Percentiles rank a stretch among this genome's conserved stretches.
These are phyloP conservation scores for Montipora foliosa DNA, from an alignment of 64 coral and sea anemone genomes.

Conservation along the genomic window DNA sequence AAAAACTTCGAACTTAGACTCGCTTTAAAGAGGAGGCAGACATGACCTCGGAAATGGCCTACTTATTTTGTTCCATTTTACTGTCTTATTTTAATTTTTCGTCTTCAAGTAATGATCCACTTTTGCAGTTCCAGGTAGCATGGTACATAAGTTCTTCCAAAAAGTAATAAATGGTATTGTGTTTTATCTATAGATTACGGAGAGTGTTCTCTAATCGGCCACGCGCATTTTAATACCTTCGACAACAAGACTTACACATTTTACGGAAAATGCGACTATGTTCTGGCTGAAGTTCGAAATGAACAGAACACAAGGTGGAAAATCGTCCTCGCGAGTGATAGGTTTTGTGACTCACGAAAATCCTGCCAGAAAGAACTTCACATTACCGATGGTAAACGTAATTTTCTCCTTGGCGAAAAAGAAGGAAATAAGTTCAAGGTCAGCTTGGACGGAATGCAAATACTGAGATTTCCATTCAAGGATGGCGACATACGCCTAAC, in stretches of 20 bases:
- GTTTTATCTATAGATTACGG: constrained; percentile 7
- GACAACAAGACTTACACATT: constrained; percentile 23
- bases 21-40: too few species aligned
- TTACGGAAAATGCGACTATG: constrained; percentile 15
- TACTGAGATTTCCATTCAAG: neutral
- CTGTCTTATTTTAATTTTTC: too few species aligned
- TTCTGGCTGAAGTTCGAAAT: neutral
- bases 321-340: neutral
- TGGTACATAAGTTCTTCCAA: too few species aligned
- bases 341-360: neutral
- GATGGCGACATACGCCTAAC: neutral
- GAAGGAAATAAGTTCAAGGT: neutral
- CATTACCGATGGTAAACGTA: neutral
- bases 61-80: too few species aligned
- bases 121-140: too few species aligned
- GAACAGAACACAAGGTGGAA: neutral
- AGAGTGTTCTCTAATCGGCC: constrained; percentile 10
- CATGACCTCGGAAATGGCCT: too few species aligned
- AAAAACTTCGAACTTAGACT: too few species aligned
- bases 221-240: constrained; percentile 14
- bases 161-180: neutral
- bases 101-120: too few species aligned
- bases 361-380: neutral
- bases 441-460: neutral
- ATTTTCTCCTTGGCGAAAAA: neutral